These are phyloP conservation scores for Euplexia lucipara DNA, from an alignment of 2,888 invertebrate genomes.

Conservation along the genomic window DNA sequence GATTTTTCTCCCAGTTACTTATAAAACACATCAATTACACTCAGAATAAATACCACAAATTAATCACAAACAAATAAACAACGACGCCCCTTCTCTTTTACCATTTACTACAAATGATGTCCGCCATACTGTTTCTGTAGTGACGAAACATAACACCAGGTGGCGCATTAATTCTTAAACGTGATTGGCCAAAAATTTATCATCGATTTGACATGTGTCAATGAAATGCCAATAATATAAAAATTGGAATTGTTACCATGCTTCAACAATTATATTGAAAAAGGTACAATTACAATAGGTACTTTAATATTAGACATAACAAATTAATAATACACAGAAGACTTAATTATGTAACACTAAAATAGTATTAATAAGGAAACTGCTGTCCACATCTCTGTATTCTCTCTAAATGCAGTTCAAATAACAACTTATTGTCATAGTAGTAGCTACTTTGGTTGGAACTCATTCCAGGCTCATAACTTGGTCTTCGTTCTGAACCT, in stretches of 20 bases:
- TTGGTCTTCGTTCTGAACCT: slow-evolving; percentile 83
- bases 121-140: slow-evolving; percentile 84
- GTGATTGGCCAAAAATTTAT: slow-evolving; percentile 73
- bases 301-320: slow-evolving; percentile 69
- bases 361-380: slow-evolving; percentile 80
- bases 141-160: slow-evolving; percentile 75
- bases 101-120: slow-evolving; percentile 82
- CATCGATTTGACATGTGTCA: slow-evolving; percentile 53
- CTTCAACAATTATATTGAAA: slow-evolving; percentile 68
- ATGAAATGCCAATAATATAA: slow-evolving; percentile 51
- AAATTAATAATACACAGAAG: slow-evolving; percentile 76
- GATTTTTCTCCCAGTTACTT: slow-evolving; percentile 36
- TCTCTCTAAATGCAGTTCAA: slow-evolving; percentile 96
- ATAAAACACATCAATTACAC: slow-evolving; percentile 46
- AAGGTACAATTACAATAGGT: slow-evolving; percentile 65
- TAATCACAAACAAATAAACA: slow-evolving; percentile 66
- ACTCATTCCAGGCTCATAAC: slow-evolving; percentile 94
- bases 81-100: slow-evolving; percentile 76
- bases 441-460: slow-evolving; percentile 96
- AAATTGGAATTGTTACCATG: slow-evolving; percentile 63
- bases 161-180: slow-evolving; percentile 75
- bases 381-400: slow-evolving; percentile 92
- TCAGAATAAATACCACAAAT: slow-evolving; percentile 59
- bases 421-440: slow-evolving; percentile 96
- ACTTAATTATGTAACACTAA: slow-evolving; percentile 70